These are phyloP conservation scores for Drosophila formosana DNA, from an alignment of 2,888 invertebrate genomes.

Conservation along the genomic window DNA sequence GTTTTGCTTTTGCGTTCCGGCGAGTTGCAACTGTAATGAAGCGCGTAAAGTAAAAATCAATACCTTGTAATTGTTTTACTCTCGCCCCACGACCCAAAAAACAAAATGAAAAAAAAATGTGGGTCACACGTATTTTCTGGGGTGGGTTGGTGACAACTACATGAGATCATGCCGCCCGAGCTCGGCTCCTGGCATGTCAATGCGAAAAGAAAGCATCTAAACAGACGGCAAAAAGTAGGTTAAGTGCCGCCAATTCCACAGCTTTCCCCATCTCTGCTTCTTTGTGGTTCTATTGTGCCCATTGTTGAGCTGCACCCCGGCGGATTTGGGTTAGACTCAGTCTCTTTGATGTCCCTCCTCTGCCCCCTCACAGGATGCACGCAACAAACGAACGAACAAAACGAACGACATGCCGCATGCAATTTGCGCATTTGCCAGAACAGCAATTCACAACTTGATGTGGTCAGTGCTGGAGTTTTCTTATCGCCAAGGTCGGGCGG, in stretches of 20 bases:
- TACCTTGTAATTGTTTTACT: conserved; percentile 62
- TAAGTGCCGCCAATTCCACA: conserved; percentile 61
- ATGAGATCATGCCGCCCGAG: conserved; percentile 65
- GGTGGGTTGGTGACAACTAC: conserved; percentile 25
- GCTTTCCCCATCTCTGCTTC: neutral
- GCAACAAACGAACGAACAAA: conserved; percentile 7
- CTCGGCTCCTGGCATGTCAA: conserved; percentile 53
- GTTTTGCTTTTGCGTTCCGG: conserved; percentile 9
- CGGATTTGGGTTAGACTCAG: conserved; percentile 53
- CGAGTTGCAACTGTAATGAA: conserved; percentile 45
- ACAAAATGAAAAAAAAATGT: conserved; percentile 3
- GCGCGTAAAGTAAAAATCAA: conserved; percentile 62
- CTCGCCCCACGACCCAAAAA: conserved; percentile 15
- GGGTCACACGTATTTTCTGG: conserved; percentile 16
- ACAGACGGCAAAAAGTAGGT: conserved; percentile 61
- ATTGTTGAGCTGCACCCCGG: conserved; percentile 51
- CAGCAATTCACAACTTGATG: neutral
- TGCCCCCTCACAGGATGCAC: conserved; percentile 27
- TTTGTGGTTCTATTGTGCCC: conserved; percentile 18
- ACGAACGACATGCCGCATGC: conserved; percentile 61
- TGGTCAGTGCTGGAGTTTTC: conserved; percentile 26
- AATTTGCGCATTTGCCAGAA: conserved; percentile 59
- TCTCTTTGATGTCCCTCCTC: conserved; percentile 20
- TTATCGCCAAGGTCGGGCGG: conserved; percentile 23
- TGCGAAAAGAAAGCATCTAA: conserved; percentile 59